Percentiles rank a stretch among this genome's conserved stretches.
Conservation (phyloP, 92 coral and sea anemone species). For the Blastomussa wellsi region DNA sequence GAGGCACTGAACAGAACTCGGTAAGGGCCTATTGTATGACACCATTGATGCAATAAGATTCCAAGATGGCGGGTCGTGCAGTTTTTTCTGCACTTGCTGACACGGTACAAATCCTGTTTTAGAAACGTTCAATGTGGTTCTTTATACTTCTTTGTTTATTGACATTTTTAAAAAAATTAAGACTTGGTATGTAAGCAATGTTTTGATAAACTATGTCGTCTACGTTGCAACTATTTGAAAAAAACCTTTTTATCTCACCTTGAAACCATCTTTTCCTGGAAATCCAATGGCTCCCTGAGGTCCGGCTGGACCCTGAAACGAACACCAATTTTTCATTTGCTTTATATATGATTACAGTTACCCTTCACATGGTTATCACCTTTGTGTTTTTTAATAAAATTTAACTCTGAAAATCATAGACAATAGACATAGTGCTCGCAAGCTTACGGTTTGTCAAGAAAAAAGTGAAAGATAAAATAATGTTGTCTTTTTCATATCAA, state of each 20-base stretch:
- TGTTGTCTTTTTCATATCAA: neutral
- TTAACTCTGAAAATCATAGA: no score
- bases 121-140: neutral
- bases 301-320: constrained; percentile 51
- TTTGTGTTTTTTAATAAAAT: no score
- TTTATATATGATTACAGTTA: neutral
- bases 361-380: neutral
- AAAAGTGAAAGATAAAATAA: neutral
- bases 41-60: neutral
- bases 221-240: neutral
- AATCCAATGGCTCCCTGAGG: constrained; percentile 36
- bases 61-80: neutral
- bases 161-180: no score
- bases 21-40: neutral
- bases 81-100: no score
- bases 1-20: no score
- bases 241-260: neutral
- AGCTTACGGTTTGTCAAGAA: no score
- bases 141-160: no score
- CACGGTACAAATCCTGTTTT: neutral
- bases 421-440: no score
- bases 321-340: no score
- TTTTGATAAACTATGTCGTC: neutral
- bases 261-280: constrained; percentile 27
- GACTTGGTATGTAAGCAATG: neutral